A percentile compares a stretch with the other conserved stretches of the same genome.
Evolutionary conservation across 2,797 vertebrate genomes (phyloP).

Genomic region (Squalus acanthias): DNA sequence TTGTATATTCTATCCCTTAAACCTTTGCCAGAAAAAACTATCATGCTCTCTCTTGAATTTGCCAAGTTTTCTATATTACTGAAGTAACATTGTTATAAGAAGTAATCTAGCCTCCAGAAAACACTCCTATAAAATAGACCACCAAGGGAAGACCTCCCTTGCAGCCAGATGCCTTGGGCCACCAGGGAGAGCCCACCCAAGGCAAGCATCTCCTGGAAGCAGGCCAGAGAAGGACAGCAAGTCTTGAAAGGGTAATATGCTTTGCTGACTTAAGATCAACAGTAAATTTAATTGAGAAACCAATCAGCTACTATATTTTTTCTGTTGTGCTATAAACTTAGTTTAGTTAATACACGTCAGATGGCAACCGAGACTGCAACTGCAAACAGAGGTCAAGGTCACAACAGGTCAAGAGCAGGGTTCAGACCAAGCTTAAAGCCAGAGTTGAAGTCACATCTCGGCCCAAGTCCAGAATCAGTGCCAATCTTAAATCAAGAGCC

Average conservation of each 20-base stretch:
- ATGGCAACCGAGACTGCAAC: neutral
- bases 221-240: neutral
- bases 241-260: neutral
- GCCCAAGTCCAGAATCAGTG: neutral
- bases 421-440: neutral
- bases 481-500: neutral
- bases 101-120: conserved; percentile 21
- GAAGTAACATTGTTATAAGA: conserved; percentile 11
- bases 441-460: neutral
- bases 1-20: conserved; percentile 21
- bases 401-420: neutral
- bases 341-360: neutral
- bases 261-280: neutral
- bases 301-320: neutral
- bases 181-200: conserved; percentile 17
- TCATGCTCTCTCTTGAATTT: conserved; percentile 9
- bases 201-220: neutral
- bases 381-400: neutral
- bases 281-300: neutral
- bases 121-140: conserved; percentile 8
- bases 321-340: neutral
- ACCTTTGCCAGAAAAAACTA: conserved; percentile 19
- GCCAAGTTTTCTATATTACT: conserved; percentile 25
- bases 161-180: conserved; percentile 29
- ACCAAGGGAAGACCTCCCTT: conserved; percentile 23